Percentiles rank a stretch among this genome's conserved stretches.
phyloP scores from a whole-genome alignment of 2,888 invertebrate species.

The Drosophila planitibia region DNA sequence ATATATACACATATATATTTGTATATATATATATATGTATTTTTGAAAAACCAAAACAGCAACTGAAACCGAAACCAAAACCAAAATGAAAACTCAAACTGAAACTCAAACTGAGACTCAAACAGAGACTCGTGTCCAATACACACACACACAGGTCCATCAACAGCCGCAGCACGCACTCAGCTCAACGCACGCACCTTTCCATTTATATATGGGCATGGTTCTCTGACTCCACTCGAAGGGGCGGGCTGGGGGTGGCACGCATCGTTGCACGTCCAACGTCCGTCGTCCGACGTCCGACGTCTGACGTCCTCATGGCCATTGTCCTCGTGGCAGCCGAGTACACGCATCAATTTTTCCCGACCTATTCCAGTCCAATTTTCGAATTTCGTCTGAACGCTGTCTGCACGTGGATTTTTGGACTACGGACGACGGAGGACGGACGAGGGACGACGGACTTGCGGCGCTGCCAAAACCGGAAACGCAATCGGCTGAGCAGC shows the following conservation, averaged over 20 bases:
- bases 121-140: conserved; percentile 10
- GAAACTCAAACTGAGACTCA: conserved; percentile 45
- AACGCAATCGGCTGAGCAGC: conserved; percentile 57
- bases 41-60: conserved; percentile 62
- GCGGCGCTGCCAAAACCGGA: conserved; percentile 43
- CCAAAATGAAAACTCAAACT: conserved; percentile 26
- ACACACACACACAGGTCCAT: conserved; percentile 59
- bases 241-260: conserved; percentile 18
- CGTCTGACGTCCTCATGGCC: conserved; percentile 52
- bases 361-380: conserved; percentile 66
- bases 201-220: conserved; percentile 70
- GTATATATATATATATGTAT: background rate
- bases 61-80: conserved; percentile 59
- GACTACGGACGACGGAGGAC: conserved; percentile 9
- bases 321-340: conserved; percentile 73
- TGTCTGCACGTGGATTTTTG: conserved; percentile 72
- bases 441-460: conserved; percentile 11
- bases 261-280: conserved; percentile 76
- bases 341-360: conserved; percentile 71
- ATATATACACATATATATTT: conserved; percentile 4
- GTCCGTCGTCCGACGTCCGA: conserved; percentile 37
- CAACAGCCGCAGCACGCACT: conserved; percentile 80
- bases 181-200: conserved; percentile 68
- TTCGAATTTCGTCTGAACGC: conserved; percentile 62
- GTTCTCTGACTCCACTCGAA: background rate